Conservation (phyloP, 2,888 invertebrate genomes). For the Nebria salina region DNA sequence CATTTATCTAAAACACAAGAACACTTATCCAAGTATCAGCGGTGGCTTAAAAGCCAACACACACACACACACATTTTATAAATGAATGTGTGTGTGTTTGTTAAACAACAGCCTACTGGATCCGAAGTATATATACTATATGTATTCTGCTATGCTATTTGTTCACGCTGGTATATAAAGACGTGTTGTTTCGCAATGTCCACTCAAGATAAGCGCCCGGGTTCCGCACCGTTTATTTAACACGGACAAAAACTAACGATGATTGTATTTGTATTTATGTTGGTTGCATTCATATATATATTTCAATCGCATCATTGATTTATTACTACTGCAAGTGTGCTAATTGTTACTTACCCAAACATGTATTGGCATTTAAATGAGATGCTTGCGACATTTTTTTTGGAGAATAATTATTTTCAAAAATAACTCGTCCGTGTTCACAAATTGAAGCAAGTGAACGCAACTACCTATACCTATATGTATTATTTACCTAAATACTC, state of each 20-base stretch:
- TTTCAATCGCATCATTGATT: neutral
- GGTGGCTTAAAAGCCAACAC: conserved; percentile 19
- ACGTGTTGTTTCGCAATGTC: conserved; percentile 18
- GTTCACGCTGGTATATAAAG: conserved; percentile 8
- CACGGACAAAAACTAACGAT: conserved; percentile 21
- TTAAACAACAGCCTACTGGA: conserved; percentile 10
- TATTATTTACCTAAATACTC: no score
- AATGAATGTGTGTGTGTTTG: conserved; percentile 2
- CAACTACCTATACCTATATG: no score
- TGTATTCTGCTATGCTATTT: conserved; percentile 6
- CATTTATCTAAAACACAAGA: conserved; percentile 45
- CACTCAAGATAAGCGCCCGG: conserved; percentile 13
- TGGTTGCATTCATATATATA: neutral
- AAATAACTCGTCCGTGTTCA: no score
- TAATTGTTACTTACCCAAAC: neutral
- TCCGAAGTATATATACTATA: neutral
- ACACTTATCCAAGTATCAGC: conserved; percentile 39
- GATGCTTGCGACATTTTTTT: no score
- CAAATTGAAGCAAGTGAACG: no score
- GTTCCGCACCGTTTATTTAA: conserved; percentile 13
- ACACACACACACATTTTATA: neutral
- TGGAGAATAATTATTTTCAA: no score
- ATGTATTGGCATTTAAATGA: no score
- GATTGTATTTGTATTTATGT: conserved; percentile 27
- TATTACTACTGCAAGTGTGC: neutral